Conservation (phyloP, 1,140 invertebrate genomes). For the Bombus impatiens region DNA sequence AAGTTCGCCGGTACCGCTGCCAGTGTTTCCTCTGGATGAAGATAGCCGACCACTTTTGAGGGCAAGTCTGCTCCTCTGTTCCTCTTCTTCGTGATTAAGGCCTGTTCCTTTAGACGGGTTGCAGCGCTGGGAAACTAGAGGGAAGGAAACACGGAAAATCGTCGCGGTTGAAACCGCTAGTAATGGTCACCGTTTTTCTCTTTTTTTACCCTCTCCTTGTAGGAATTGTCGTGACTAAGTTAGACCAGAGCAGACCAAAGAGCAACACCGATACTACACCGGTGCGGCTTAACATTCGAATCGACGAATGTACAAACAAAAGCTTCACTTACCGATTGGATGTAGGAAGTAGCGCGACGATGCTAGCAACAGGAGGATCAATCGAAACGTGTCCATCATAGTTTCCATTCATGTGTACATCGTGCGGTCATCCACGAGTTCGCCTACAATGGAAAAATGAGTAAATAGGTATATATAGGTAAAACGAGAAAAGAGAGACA, state of each 20-base stretch:
- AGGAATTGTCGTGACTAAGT: background rate
- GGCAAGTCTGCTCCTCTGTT: conserved; percentile 24
- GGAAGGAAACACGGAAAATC: background rate
- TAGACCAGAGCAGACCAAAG: background rate
- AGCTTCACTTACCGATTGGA: conserved; percentile 52
- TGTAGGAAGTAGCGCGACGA: conserved; percentile 52
- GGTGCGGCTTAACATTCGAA: background rate
- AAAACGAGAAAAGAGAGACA: background rate
- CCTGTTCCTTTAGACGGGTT: conserved; percentile 34
- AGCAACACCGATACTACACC: background rate
- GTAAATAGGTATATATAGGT: background rate
- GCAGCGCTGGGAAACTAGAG: background rate
- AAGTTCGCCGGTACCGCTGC: conserved; percentile 59
- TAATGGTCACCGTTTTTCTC: background rate
- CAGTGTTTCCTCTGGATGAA: conserved; percentile 50
- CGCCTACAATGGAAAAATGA: conserved; percentile 56
- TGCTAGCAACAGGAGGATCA: conserved; percentile 57
- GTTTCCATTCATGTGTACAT: conserved; percentile 61
- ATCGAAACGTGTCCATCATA: conserved; percentile 51
- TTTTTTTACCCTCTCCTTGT: background rate
- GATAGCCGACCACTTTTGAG: conserved; percentile 44
- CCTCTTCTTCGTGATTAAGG: conserved; percentile 59
- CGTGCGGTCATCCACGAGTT: conserved; percentile 54
- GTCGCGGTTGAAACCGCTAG: background rate
- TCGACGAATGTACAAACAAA: conserved; percentile 17